Conservation (phyloP, 2,888 invertebrate genomes). For the Diabrotica balteata region DNA sequence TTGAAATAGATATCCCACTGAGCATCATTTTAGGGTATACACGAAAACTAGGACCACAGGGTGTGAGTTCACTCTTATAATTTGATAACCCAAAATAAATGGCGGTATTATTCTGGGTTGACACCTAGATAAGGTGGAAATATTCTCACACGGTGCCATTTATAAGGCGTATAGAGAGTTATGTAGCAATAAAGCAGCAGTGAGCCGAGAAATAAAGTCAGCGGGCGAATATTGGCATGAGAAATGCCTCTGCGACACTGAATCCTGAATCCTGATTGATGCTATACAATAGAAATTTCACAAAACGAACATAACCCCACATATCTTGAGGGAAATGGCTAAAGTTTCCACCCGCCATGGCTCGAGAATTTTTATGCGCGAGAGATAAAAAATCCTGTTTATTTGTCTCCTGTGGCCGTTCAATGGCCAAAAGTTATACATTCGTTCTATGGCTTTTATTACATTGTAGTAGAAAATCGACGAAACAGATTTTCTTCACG, state of each 20-base stretch:
- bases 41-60: conserved; percentile 12
- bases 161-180: conserved; percentile 41
- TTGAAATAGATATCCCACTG: neutral
- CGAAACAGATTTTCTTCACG: no score
- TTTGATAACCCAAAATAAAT: conserved; percentile 32
- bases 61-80: conserved; percentile 25
- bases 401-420: conserved; percentile 20
- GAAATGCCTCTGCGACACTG: conserved; percentile 37
- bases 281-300: conserved; percentile 36
- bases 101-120: conserved; percentile 36
- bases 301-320: conserved; percentile 33
- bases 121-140: conserved; percentile 38
- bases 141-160: conserved; percentile 39
- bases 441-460: neutral
- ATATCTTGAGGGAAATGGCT: conserved; percentile 28
- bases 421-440: conserved; percentile 10
- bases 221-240: conserved; percentile 40
- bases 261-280: conserved; percentile 45
- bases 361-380: conserved; percentile 16
- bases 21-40: conserved; percentile 3
- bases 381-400: conserved; percentile 14
- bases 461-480: neutral
- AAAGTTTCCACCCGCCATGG: conserved; percentile 17
- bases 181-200: conserved; percentile 44
- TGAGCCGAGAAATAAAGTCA: conserved; percentile 45